Conservation (phyloP, 2,888 invertebrate genomes). For the Labia minor region DNA sequence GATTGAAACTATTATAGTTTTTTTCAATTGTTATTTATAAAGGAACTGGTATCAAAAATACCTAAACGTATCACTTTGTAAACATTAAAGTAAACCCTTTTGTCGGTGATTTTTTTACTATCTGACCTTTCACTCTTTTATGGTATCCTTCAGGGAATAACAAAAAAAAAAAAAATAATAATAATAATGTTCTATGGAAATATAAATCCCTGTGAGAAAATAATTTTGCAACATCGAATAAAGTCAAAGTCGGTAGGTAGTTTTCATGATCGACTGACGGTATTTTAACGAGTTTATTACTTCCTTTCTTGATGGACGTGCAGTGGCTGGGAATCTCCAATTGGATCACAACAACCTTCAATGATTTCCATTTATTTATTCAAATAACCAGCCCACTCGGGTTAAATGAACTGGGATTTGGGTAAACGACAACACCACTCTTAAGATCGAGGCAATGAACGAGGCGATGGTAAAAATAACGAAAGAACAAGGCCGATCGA, state of each 20-base stretch:
- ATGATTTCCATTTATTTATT: not conserved
- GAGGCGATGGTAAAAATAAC: not conserved
- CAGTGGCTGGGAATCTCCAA: not conserved
- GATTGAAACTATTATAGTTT: too few species aligned
- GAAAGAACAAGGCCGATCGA: not conserved
- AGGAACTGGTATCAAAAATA: too few species aligned
- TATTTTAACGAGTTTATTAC: not conserved
- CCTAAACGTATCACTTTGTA: too few species aligned
- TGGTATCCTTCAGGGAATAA: too few species aligned
- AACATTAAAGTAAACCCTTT: too few species aligned
- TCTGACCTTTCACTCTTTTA: too few species aligned
- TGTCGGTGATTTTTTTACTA: too few species aligned
- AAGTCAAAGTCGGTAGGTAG: not conserved
- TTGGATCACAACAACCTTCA: too few species aligned
- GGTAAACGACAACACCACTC: not conserved
- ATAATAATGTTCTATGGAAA: not conserved
- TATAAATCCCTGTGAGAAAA: constrained; percentile 3
- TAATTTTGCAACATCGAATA: not conserved
- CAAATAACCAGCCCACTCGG: not conserved
- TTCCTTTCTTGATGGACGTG: not conserved
- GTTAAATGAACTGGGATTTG: not conserved
- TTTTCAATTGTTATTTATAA: too few species aligned
- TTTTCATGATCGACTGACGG: not conserved
- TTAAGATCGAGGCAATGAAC: not conserved
- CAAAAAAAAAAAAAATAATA: not conserved